These are phyloP conservation scores for Crotalus horridus DNA, from an alignment of 2,113 vertebrate species.

Conservation along the genomic window DNA sequence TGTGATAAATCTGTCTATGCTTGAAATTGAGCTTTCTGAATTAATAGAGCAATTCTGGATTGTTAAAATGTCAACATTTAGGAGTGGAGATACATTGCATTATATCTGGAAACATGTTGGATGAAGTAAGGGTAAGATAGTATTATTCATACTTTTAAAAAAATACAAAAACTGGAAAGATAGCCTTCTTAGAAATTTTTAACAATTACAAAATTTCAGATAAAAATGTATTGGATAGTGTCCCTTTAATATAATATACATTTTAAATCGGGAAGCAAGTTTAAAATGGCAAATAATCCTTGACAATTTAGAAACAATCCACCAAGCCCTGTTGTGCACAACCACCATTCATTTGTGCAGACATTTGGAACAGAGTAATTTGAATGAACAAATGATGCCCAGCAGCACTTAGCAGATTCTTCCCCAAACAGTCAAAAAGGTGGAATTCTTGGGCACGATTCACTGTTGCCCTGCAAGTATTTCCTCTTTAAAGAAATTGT, in stretches of 20 bases:
- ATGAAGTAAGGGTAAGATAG: constrained; percentile 29
- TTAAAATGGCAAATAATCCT: constrained; percentile 29
- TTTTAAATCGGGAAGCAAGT: constrained; percentile 42
- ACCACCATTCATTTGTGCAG: not conserved
- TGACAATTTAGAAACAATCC: constrained; percentile 32
- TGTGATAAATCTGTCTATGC: constrained; percentile 28
- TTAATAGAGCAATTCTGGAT: constrained; percentile 4
- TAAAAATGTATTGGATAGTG: constrained; percentile 29
- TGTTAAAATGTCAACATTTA: constrained; percentile 5
- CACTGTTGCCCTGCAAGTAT: not conserved
- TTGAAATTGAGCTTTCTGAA: constrained; percentile 31
- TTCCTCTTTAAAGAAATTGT: not conserved
- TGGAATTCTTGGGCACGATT: not conserved
- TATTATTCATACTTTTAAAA: not conserved
- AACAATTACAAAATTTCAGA: constrained; percentile 47
- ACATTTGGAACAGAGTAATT: not conserved
- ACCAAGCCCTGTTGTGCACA: not conserved
- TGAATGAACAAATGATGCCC: not conserved
- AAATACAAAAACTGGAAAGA: constrained; percentile 21
- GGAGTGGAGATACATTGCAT: constrained; percentile 28
- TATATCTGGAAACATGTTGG: constrained; percentile 37
- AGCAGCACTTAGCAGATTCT: not conserved
- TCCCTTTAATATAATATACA: constrained; percentile 46
- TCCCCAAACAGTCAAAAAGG: not conserved
- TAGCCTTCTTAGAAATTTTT: constrained; percentile 20